Percentiles rank a stretch among this genome's conserved stretches.
These are phyloP conservation scores for Smittia sp. DNA, from an alignment of 2,888 invertebrate genomes.

Conservation along the genomic window DNA sequence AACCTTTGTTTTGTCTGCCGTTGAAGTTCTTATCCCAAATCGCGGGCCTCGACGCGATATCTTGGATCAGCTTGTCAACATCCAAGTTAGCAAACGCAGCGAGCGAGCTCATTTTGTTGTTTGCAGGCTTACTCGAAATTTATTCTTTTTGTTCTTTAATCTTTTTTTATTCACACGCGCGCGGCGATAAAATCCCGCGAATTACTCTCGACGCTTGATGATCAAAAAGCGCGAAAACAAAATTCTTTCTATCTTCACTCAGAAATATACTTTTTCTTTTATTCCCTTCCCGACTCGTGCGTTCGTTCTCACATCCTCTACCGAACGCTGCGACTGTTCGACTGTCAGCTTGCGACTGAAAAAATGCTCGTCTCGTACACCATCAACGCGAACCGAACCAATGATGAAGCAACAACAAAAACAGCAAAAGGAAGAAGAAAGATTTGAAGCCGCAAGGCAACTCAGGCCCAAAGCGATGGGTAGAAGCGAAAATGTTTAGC, in stretches of 20 bases:
- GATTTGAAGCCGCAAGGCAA: conserved; percentile 32
- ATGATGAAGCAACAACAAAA: conserved; percentile 32
- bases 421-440: conserved; percentile 38
- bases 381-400: conserved; percentile 25
- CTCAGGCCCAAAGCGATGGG: conserved; percentile 32
- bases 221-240: conserved; percentile 5
- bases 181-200: background rate
- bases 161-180: conserved; percentile 11
- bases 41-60: conserved; percentile 52
- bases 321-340: background rate
- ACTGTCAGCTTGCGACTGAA: conserved; percentile 15
- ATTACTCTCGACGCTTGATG: background rate
- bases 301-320: background rate
- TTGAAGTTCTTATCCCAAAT: conserved; percentile 55
- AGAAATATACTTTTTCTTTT: conserved; percentile 6
- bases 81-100: conserved; percentile 38
- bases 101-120: conserved; percentile 31
- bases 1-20: conserved; percentile 50
- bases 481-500: conserved; percentile 13
- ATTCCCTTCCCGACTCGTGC: background rate
- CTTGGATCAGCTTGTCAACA: conserved; percentile 49
- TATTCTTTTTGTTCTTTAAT: conserved; percentile 26
- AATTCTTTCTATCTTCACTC: conserved; percentile 1
- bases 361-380: conserved; percentile 26
- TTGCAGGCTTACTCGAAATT: background rate